Evolutionary conservation across 2,797 vertebrate species (phyloP), one percentile per base, ranked within the genome.

Genomic region (Pogonophryne albipinna): DNA sequence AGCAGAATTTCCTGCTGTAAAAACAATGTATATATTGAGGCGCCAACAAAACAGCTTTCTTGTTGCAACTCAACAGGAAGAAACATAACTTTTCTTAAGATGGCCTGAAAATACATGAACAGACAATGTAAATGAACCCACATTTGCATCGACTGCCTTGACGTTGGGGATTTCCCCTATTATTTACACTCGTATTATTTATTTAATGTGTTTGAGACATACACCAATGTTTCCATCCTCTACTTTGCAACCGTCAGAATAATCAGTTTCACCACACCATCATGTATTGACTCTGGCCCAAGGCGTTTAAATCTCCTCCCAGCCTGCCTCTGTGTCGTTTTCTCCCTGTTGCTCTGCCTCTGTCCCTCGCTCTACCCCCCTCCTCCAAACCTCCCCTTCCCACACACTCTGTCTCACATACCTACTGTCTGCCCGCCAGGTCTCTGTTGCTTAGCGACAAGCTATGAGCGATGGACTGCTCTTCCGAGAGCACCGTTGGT

Each of bases 391-490:
- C 74, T 86, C 76, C 86, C 84, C 78, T 70, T 88, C 91, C 81
- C 88, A 91, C 91, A 90, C 90, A 53, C 87, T 78, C 78, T 71
- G 83, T 92, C 89, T 92, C 92, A 87, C 92, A 93, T 93, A 95
- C 93, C 93, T 94, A 94, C 93, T 87, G 93, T 95, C 93, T 95
- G 93, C 92, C 93, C 84, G 92, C 91, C 93, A 93, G 93, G 92
- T 94, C 92, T 94, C 90, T 95, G 95, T 96, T 96, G 95, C 95
- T 95, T 95, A 87, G 95, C 93, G 89, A 96, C 95, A 91, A 80
- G 90, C 87, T 71, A 80, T 85, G 92, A 94, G 89, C 73, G 76
- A 90, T 92, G 93, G 91, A 93, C 92, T 93, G 93, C 92, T 94
- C 92, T 93, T 94, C 90, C 88, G 90, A 92, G 88, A 92, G 92